Base-by-base conservation (phyloP, 2,888 invertebrate species). In the Leuctra nigra region DNA sequence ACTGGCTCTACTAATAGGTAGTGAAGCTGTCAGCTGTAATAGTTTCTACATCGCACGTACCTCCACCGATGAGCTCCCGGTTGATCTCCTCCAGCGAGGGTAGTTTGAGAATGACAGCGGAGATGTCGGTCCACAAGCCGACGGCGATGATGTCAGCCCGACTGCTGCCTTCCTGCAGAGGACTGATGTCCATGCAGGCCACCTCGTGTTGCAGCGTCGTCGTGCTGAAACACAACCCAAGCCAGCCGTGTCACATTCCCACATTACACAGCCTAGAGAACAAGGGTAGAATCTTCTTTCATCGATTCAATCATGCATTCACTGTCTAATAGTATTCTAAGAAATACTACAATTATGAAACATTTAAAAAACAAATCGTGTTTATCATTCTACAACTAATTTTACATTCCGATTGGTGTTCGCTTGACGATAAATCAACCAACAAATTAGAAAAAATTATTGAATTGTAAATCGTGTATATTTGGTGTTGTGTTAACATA, bases 81-180 rank as follows among this genome's bases (percentile, higher is more conserved):
- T 91, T 88, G 54, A 94, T 78, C 65, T 87, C 85, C 56, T 82
- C 79, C 53, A 98, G 77, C 56, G 82, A 79, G 0, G 97, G 96
- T 61, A 98, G 71, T 11, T 83, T 80, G 23, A 97, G 76, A 61
- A 97, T 83, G 11, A 93, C 78, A 29, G 93, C 91, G 0, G 94
- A 94, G 66, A 97, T 95, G 68, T 98, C 96, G 1, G 93, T 96
- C 99, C 99, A 99, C 47, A 98, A 76, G 0, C 97, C 97, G 9
- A 97, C 91, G 14, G 94, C 94, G 35, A 91, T 86, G 58, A 94
- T 76, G 53, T 85, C 81, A 0, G 86, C 83, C 55, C 79, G 79
- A 1, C 71, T 77, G 3, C 78, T 77, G 1, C 78, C 78, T 41
- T 79, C 78, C 29, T 63, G 58, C 16, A 89, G 69, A 1, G 94